phyloP scores from a whole-genome alignment of 2,888 invertebrate species.

The Aproaerema taeniolella region DNA sequence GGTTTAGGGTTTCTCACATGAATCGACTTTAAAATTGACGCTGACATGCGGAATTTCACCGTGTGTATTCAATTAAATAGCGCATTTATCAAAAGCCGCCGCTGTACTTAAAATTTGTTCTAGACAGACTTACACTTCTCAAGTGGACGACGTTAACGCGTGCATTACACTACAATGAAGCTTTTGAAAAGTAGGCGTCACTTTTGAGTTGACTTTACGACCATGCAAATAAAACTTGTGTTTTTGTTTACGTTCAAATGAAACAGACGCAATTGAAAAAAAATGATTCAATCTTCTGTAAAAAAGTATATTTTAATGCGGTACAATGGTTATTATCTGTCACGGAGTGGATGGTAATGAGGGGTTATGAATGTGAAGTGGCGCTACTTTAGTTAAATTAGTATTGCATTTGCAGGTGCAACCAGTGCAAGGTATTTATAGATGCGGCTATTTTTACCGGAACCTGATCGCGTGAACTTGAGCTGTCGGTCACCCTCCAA shows the following conservation, averaged over 20 bases:
- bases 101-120: too few relatives aligned
- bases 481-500: constrained; percentile 50
- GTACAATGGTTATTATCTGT: constrained; percentile 15
- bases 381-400: constrained; percentile 22
- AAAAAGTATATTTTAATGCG: constrained; percentile 7
- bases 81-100: too few relatives aligned
- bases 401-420: constrained; percentile 52
- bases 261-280: not conserved
- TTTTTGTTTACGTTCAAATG: too few relatives aligned
- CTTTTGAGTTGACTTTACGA: not conserved
- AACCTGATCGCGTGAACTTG: constrained; percentile 53
- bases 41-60: too few relatives aligned
- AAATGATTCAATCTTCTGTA: constrained; percentile 12
- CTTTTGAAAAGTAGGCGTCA: constrained; percentile 1
- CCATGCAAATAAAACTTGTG: constrained; percentile 1
- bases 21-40: too few relatives aligned
- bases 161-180: too few relatives aligned
- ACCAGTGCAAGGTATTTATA: constrained; percentile 67
- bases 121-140: too few relatives aligned
- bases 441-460: constrained; percentile 63
- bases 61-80: too few relatives aligned
- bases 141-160: too few relatives aligned
- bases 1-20: too few relatives aligned
- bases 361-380: constrained; percentile 6
- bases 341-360: constrained; percentile 11